These are phyloP conservation scores for Leptopilina drosophilae DNA, from an alignment of 2,888 invertebrate genomes.

Conservation along the genomic window DNA sequence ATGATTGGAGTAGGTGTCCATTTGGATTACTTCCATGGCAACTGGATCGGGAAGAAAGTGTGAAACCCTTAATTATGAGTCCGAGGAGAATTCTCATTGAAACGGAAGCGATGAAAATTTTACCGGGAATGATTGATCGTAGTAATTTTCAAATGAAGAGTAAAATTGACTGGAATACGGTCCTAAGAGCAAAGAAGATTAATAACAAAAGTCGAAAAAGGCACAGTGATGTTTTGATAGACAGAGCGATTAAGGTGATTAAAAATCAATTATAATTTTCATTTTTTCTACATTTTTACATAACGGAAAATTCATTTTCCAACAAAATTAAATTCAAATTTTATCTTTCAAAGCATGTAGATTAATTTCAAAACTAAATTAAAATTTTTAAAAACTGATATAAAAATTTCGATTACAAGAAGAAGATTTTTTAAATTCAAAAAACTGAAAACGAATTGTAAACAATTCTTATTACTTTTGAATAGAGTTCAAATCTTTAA, in stretches of 20 bases:
- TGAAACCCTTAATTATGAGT: conserved; percentile 51
- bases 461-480: no score
- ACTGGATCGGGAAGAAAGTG: conserved; percentile 59
- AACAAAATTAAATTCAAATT: no score
- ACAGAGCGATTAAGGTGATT: conserved; percentile 61
- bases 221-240: conserved; percentile 59
- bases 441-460: no score
- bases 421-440: no score
- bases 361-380: no score
- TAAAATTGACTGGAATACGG: conserved; percentile 69
- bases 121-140: conserved; percentile 66
- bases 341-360: no score
- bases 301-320: no score
- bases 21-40: conserved; percentile 79
- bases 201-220: conserved; percentile 60
- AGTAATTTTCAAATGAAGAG: conserved; percentile 62
- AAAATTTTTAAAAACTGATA: no score
- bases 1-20: conserved; percentile 78
- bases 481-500: no score
- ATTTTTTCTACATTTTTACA: no score
- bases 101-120: conserved; percentile 55
- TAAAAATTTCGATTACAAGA: no score
- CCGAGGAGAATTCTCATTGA: conserved; percentile 47
- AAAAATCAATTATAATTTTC: conserved; percentile 1
- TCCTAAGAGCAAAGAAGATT: conserved; percentile 63